These are phyloP conservation scores for Amphipyra berbera DNA, from an alignment of 2,888 invertebrate species.

Conservation along the genomic window DNA sequence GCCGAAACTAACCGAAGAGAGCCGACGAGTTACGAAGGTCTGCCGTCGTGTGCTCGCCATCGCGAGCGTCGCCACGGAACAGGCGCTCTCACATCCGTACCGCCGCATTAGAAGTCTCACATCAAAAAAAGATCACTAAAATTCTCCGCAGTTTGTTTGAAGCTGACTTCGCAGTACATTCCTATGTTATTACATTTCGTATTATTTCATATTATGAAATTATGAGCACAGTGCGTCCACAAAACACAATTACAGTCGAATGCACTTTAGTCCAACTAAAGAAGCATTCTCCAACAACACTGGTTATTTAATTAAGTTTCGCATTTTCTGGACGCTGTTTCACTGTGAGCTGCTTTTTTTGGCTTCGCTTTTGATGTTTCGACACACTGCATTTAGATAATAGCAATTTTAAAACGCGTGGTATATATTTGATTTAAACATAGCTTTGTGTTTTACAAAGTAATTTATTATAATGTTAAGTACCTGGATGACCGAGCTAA, in stretches of 20 bases:
- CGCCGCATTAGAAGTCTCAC: too few relatives aligned
- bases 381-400: background rate
- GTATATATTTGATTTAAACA: background rate
- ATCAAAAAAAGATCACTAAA: too few relatives aligned
- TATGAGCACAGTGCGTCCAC: slow-evolving; percentile 43
- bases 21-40: too few relatives aligned
- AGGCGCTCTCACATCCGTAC: too few relatives aligned
- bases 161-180: slow-evolving; percentile 9
- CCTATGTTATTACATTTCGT: slow-evolving; percentile 22
- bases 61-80: too few relatives aligned
- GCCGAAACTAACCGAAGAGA: too few relatives aligned
- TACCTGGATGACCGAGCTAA: too few relatives aligned
- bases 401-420: too few relatives aligned
- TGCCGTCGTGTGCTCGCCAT: too few relatives aligned
- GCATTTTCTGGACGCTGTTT: slow-evolving; percentile 3
- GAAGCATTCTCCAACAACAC: slow-evolving; percentile 24
- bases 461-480: too few relatives aligned
- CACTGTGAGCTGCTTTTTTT: slow-evolving; percentile 1
- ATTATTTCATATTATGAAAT: slow-evolving; percentile 38
- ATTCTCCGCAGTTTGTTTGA: background rate
- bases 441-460: background rate
- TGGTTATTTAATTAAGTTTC: slow-evolving; percentile 15
- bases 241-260: slow-evolving; percentile 48
- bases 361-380: background rate
- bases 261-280: slow-evolving; percentile 34